Conservation (phyloP, 2,888 invertebrate genomes). For the Rhingia campestris region DNA sequence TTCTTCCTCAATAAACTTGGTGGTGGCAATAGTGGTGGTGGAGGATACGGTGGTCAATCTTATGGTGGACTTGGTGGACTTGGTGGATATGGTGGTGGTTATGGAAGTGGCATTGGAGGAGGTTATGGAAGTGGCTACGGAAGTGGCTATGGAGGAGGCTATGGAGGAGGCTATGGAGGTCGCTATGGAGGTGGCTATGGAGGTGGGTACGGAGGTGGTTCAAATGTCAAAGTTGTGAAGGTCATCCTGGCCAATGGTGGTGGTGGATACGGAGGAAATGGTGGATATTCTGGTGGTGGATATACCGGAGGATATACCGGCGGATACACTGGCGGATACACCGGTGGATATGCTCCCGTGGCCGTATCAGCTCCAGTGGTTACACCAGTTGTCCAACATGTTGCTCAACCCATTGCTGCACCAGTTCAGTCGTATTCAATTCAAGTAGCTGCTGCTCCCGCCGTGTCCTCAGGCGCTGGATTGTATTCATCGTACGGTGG, state of each 20-base stretch:
- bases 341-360: not conserved
- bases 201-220: constrained; percentile 27
- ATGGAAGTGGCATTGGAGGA: constrained; percentile 18
- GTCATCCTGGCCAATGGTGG: constrained; percentile 34
- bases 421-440: not conserved
- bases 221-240: constrained; percentile 49
- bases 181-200: constrained; percentile 53
- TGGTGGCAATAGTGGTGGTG: constrained; percentile 28
- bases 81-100: constrained; percentile 50
- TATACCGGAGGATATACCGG: constrained; percentile 49
- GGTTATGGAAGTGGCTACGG: constrained; percentile 29
- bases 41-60: constrained; percentile 40
- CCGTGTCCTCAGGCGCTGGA: constrained; percentile 8
- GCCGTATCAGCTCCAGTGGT: constrained; percentile 18
- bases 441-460: not conserved
- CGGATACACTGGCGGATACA: constrained; percentile 31
- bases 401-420: not conserved
- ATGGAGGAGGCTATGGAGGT: constrained; percentile 37
- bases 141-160: constrained; percentile 50
- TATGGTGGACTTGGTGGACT: constrained; percentile 36
- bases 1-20: constrained; percentile 66
- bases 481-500: constrained; percentile 1
- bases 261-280: constrained; percentile 38
- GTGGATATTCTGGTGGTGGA: constrained; percentile 38
- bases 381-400: not conserved